Evolutionary conservation across 2,113 vertebrate species (phyloP).

Genomic region (Talpa occidentalis): DNA sequence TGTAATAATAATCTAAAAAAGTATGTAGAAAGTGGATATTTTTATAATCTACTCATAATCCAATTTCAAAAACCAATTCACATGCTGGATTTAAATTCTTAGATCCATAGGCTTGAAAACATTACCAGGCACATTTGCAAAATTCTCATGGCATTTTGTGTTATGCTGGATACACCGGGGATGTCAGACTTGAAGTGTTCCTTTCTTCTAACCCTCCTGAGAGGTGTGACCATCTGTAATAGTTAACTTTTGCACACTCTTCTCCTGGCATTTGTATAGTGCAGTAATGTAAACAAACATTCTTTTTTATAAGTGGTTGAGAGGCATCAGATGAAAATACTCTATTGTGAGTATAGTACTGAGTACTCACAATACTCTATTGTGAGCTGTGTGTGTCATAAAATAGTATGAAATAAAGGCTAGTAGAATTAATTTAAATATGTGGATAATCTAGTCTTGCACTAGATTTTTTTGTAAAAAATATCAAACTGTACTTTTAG

Average conservation of each 20-base stretch:
- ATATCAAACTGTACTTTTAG: not conserved
- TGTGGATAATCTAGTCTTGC: not conserved
- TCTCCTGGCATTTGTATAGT: not conserved
- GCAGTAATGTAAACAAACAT: not conserved
- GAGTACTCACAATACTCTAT: too few relatives aligned
- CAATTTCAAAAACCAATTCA: not conserved
- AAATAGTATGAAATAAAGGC: constrained; percentile 10
- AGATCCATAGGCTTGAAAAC: not conserved
- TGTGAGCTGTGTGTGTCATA: not conserved
- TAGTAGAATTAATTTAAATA: not conserved
- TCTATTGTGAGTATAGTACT: not conserved
- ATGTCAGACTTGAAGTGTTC: too few relatives aligned
- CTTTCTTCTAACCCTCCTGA: not conserved
- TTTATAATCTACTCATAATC: not conserved
- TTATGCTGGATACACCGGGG: not conserved
- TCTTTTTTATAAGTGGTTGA: not conserved
- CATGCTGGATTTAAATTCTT: not conserved
- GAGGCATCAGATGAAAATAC: not conserved
- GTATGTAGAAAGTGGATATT: not conserved
- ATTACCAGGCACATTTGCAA: not conserved
- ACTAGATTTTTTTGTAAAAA: not conserved
- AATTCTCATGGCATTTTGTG: not conserved
- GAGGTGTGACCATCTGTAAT: not conserved
- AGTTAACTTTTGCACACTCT: not conserved
- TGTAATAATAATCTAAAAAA: constrained; percentile 4